Base-by-base conservation (phyloP, 2,113 vertebrate genomes). In the Scalopus aquaticus region DNA sequence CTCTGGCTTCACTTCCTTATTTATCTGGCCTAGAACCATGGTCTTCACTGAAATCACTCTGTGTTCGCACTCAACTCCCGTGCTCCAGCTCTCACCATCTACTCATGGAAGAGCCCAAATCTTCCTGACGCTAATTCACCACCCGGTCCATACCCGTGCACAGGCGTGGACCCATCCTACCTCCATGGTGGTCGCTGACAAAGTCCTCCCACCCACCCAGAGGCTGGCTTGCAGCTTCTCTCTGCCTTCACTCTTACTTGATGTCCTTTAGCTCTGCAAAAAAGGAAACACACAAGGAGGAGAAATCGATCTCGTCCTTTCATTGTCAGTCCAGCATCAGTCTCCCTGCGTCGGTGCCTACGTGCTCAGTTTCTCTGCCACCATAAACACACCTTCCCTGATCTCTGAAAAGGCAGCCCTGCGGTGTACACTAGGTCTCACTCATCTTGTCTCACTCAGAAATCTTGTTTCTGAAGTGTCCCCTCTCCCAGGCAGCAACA, bases 141-240 rank as follows among this genome's bases (percentile, higher is more conserved):
- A 51, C 24, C 3, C 7, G 1, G 9, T 51, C 64, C 30, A 42
- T 3, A 32, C 49, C 26, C 26, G 32, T 49, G 72, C 19, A 42
- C 93, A 81, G 54, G 73, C 69, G 5, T 3, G 46, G 30, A 42
- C 73, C 73, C 15, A 60, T 5, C 30, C 17, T 39, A 0, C 37
- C 13, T 10, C 2, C 0, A 62, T 15, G 2, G 0, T 0, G 20
- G 11, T 17, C 65, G 51, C 10, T 37, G 20, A 42, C 19, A n/a
- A n/a, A n/a, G n/a, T 6, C 1, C 51, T 70, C 26, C 39, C 4
- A 3, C 24, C 64, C 20, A 10, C 78, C 32, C 35, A 39, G 32
- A 62, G 20, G 35, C 64, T 46, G 0, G 17, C 30, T 24, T 3
- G 30, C 1, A 15, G 28, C 95, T 56, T 83, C 64, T 79, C 15